Evolutionary conservation across 2,797 vertebrate genomes (phyloP).

Genomic region (Gobionotothen gibberifrons): DNA sequence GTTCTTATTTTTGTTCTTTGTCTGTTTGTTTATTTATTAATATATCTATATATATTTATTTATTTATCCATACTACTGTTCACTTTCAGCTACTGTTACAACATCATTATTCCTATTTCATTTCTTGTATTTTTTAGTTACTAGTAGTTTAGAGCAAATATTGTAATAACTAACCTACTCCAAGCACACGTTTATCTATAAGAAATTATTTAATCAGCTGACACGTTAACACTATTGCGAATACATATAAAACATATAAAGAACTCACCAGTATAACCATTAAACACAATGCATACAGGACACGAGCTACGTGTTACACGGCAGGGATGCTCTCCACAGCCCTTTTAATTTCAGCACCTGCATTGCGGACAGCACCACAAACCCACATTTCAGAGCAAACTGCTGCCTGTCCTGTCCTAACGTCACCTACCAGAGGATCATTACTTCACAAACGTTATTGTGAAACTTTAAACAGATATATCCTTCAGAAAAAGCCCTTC

Average conservation of each 20-base stretch:
- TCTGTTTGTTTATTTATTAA: too few species aligned
- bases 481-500: slow-evolving; percentile 13
- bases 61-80: too few species aligned
- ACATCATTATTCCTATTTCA: not conserved
- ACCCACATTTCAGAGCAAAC: slow-evolving; percentile 30
- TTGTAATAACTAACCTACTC: not conserved
- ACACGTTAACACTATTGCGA: not conserved
- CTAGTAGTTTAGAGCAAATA: not conserved
- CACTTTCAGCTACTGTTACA: too few species aligned
- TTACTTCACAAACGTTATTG: not conserved
- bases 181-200: not conserved
- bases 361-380: slow-evolving; percentile 85
- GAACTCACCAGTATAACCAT: not conserved
- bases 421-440: slow-evolving; percentile 16
- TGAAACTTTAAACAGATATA: slow-evolving; percentile 13
- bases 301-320: slow-evolving; percentile 8
- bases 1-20: too few species aligned
- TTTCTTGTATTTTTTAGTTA: not conserved
- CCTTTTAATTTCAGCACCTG: slow-evolving; percentile 82
- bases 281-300: not conserved
- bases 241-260: not conserved
- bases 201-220: not conserved
- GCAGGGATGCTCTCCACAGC: slow-evolving; percentile 36
- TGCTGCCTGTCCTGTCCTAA: slow-evolving; percentile 14
- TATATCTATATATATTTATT: too few species aligned